phyloP scores from a whole-genome alignment of 2,113 vertebrate species.

The Osmerus mordax region DNA sequence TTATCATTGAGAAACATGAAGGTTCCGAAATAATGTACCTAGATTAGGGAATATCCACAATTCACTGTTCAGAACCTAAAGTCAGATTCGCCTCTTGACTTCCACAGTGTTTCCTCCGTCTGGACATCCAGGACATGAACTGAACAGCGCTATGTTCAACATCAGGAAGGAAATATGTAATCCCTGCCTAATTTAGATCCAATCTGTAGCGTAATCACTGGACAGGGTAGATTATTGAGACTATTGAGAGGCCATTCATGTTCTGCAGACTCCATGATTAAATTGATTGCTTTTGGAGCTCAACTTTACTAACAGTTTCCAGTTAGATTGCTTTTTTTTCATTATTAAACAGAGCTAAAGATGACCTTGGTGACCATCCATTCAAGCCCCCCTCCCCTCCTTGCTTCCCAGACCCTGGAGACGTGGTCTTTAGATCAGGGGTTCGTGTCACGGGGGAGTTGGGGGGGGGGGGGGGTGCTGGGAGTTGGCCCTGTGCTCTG shows the following conservation, averaged over 20 bases:
- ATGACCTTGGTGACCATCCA: constrained; percentile 37
- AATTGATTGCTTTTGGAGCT: constrained; percentile 41
- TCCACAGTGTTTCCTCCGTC: too few species aligned
- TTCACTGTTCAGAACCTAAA: too few species aligned
- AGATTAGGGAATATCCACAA: too few species aligned
- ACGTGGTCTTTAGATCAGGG: constrained; percentile 49
- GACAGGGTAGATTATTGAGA: background rate
- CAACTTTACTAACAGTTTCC: constrained; percentile 49
- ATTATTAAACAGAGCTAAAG: constrained; percentile 30
- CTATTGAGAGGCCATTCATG: constrained; percentile 15
- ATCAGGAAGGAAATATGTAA: background rate
- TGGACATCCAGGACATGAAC: too few species aligned
- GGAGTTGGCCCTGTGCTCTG: constrained; percentile 50
- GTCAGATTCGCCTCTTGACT: too few species aligned
- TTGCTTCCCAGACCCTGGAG: constrained; percentile 29
- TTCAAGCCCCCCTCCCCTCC: constrained; percentile 15
- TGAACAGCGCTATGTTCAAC: too few species aligned
- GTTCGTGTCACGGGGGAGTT: background rate
- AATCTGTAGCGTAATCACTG: constrained; percentile 16
- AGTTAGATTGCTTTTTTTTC: constrained; percentile 43
- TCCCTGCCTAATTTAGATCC: constrained; percentile 8
- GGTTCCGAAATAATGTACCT: too few species aligned
- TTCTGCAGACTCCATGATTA: background rate
- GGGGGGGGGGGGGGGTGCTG: constrained; percentile 33
- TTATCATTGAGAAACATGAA: too few species aligned